Percentiles rank a stretch among this genome's conserved stretches.
Evolutionary conservation across 1,140 invertebrate species (phyloP).

Genomic region (Alviniconcha marisindica): DNA sequence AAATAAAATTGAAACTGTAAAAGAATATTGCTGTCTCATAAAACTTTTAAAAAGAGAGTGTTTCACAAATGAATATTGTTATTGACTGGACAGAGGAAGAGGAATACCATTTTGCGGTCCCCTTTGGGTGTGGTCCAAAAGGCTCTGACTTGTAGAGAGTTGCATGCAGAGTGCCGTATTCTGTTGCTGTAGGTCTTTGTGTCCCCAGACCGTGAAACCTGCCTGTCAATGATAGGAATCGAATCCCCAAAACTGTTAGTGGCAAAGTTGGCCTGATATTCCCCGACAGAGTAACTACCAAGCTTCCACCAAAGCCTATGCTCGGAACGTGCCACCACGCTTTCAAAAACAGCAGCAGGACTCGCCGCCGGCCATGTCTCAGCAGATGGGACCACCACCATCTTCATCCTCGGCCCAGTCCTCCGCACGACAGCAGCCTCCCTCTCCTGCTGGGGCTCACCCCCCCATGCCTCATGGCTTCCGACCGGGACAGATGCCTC

Average conservation of each 20-base stretch:
- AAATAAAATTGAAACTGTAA: too few relatives aligned
- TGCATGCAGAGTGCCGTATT: too few relatives aligned
- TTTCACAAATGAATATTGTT: too few relatives aligned
- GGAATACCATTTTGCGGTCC: too few relatives aligned
- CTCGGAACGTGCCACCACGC: constrained; percentile 88
- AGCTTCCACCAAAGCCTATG: constrained; percentile 81
- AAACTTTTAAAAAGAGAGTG: too few relatives aligned
- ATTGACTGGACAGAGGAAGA: too few relatives aligned
- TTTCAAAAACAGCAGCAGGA: constrained; percentile 84
- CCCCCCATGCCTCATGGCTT: constrained; percentile 54
- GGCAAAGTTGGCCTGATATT: constrained; percentile 28
- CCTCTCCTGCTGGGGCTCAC: constrained; percentile 30
- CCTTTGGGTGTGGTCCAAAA: too few relatives aligned
- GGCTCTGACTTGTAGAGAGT: too few relatives aligned
- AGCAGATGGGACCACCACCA: constrained; percentile 41
- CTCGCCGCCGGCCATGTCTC: constrained; percentile 26
- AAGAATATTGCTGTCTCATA: too few relatives aligned
- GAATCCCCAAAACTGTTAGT: constrained; percentile 7
- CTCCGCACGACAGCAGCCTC: constrained; percentile 52
- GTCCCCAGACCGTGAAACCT: constrained; percentile 6
- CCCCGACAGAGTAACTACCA: constrained; percentile 48
- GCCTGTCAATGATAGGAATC: not conserved
- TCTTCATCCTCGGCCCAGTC: constrained; percentile 56
- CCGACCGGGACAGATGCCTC: constrained; percentile 67
- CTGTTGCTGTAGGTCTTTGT: too few relatives aligned